These are phyloP conservation scores for Lepidurus apus DNA, from an alignment of 1,140 invertebrate genomes.

Conservation along the genomic window DNA sequence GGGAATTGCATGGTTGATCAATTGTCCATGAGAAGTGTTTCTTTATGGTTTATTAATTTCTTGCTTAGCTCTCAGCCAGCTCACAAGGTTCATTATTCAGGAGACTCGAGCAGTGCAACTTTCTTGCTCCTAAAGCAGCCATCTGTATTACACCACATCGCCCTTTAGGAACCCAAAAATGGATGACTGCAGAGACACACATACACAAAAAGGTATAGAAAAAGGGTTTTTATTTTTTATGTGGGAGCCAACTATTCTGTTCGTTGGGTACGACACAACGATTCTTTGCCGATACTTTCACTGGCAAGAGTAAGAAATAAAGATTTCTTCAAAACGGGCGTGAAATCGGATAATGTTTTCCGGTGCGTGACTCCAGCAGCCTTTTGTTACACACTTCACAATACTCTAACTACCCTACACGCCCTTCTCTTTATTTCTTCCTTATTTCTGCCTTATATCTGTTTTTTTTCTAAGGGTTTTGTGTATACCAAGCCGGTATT, in stretches of 20 bases:
- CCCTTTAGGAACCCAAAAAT: background rate
- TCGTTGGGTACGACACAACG: no score
- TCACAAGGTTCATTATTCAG: background rate
- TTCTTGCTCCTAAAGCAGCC: background rate
- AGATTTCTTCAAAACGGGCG: constrained; percentile 13
- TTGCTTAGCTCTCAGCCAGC: background rate
- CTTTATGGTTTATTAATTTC: constrained; percentile 11
- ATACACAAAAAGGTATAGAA: background rate
- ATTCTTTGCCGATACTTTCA: no score
- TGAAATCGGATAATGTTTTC: background rate
- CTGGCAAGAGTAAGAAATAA: background rate
- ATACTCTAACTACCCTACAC: background rate
- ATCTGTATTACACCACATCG: background rate
- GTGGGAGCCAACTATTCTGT: no score
- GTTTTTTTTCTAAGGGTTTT: no score
- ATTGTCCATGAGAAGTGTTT: background rate
- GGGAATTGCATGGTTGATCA: background rate
- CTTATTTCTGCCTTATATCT: background rate
- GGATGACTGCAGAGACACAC: background rate
- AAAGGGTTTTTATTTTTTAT: background rate
- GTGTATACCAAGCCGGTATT: no score
- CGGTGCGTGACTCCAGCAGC: background rate
- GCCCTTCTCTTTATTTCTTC: background rate
- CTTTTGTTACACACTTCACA: background rate
- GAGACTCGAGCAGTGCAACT: background rate